Base-by-base conservation (phyloP, 2,113 vertebrate species). In the Megaleporinus macrocephalus region DNA sequence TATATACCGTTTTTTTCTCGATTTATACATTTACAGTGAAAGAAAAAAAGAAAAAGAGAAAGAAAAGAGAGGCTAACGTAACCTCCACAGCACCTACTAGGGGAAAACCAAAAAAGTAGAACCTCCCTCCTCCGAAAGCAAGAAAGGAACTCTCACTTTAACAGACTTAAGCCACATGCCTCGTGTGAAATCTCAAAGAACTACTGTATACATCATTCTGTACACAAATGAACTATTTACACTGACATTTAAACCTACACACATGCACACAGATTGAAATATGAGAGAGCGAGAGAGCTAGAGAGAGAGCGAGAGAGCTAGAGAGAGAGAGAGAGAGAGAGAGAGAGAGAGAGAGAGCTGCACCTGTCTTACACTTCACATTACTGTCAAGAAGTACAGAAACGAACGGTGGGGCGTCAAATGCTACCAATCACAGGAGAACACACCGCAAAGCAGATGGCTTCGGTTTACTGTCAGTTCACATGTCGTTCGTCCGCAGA, bases 301-400 rank as follows among this genome's bases (percentile, higher is more conserved):
- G 36, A 36, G 36, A 44, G 63, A 55, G 20, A 55, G 59, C 59
- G 47, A 68, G 49, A 9, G 33, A 53, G 15, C 36, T n/a, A 80
- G 0, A 79, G 66, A 49, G 47, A 49, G 47, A 49, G 11, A 49
- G 47, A 49, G 47, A 11, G 47, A 49, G 47, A 71, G 30, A 65
- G 73, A 76, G 47, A 86, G 49, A 81, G 47, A 84, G 79, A 73
- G 62, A 71, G 69, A 77, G 76, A 61, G 59, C 61, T 84, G 86
- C 83, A 87, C 86, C 86, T 84, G 85, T 84, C 77, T 79, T 59
- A 83, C 81, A 83, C 53, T 80, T 83, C 59, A 83, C 73, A 85
- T 82, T 83, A 83, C 78, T 76, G 73, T 80, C 68, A 83, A 80
- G 78, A 80, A 36, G 63, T 75, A 77, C 36, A 83, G 81, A 79